phyloP scores from a whole-genome alignment of 2,888 invertebrate genomes.

The Mesorhabditis spiculigera region DNA sequence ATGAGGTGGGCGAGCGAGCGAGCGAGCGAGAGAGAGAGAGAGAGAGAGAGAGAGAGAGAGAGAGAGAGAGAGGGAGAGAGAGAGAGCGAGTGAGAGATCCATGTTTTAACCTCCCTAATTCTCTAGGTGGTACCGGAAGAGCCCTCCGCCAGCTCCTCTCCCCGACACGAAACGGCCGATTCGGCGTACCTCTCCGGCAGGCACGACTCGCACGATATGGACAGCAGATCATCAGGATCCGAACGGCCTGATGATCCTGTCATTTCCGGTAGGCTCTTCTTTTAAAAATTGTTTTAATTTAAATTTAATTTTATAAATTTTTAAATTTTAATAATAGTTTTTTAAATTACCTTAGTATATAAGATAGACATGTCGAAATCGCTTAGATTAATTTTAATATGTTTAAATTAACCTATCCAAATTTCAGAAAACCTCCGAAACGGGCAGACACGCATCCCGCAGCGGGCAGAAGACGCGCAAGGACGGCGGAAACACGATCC shows the following conservation, averaged over 20 bases:
- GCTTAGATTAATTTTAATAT: too few species aligned
- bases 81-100: neutral
- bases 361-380: too few species aligned
- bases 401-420: too few species aligned
- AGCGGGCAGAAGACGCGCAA: too few species aligned
- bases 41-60: too few species aligned
- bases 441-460: too few species aligned
- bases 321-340: too few species aligned
- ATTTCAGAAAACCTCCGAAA: too few species aligned
- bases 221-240: neutral
- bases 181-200: neutral
- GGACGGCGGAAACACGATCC: too few species aligned
- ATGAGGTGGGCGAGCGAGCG: neutral
- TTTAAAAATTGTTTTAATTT: too few species aligned
- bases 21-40: neutral
- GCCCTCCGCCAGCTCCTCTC: neutral
- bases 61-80: neutral
- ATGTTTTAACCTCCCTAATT: neutral
- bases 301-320: too few species aligned
- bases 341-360: too few species aligned
- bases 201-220: neutral
- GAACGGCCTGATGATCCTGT: neutral
- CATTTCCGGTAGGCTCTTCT: neutral
- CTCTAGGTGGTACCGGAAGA: constrained; percentile 4
- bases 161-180: neutral